These are phyloP conservation scores for Syrrhaptes paradoxus DNA, from an alignment of 2,113 vertebrate genomes.

Conservation along the genomic window DNA sequence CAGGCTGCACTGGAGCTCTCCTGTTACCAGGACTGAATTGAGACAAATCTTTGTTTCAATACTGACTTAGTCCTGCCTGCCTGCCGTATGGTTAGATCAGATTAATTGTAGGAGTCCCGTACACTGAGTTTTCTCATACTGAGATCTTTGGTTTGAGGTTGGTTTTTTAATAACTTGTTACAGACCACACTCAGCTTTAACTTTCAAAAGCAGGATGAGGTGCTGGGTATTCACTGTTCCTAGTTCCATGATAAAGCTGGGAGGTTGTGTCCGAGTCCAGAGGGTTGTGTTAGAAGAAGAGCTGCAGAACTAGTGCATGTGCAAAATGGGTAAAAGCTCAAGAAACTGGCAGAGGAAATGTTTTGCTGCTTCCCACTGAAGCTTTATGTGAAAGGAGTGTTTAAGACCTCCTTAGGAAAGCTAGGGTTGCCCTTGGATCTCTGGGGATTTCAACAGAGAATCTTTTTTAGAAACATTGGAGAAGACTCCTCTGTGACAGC, in stretches of 20 bases:
- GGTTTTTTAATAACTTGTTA: background rate
- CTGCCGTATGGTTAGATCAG: background rate
- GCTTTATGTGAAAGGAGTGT: no score
- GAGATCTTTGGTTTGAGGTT: background rate
- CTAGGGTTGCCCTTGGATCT: background rate
- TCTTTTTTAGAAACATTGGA: background rate
- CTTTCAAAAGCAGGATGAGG: background rate
- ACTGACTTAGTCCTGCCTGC: background rate
- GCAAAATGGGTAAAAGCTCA: no score
- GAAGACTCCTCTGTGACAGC: background rate
- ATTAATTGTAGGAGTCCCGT: background rate
- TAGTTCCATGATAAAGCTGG: background rate
- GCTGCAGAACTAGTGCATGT: background rate
- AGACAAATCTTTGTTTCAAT: accelerated
- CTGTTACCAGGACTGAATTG: accelerated
- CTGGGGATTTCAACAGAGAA: background rate
- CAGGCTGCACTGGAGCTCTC: background rate
- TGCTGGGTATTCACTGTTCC: accelerated
- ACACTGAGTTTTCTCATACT: no score
- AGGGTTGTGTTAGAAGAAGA: background rate
- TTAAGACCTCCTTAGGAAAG: background rate
- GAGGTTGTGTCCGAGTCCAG: background rate
- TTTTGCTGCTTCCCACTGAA: background rate
- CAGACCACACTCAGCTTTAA: background rate
- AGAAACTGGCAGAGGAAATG: background rate